Base-by-base conservation (phyloP, 2,888 invertebrate genomes). In the Cryptocheilus praepositus region DNA sequence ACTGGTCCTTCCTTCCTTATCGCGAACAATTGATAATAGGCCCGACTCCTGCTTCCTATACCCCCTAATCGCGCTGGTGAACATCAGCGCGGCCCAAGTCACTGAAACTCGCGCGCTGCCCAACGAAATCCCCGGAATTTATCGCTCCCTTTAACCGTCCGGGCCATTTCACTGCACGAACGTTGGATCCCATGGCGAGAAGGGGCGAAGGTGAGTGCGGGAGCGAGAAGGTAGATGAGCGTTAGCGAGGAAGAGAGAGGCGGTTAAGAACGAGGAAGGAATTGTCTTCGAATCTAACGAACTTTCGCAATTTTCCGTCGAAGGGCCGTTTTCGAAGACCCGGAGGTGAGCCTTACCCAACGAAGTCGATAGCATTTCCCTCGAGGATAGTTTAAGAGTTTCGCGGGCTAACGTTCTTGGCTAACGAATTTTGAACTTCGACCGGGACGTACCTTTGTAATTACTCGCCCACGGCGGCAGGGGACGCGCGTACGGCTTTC, bases 11-110 rank as follows among this genome's bases (percentile, higher is more conserved):
- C 36, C 36, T 61, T 64, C 62, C 67, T 67, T 67, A 73, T 67
- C 66, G 45, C 60, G 45, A 61, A 64, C 71, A 75, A 71, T 69
- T 64, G 74, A 68, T 75, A 71, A 66, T 71, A 71, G 74, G 64
- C 67, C 57, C 58, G 55, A 5, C 49, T 49, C 49, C 13, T 13
- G 49, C 36, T 28, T 60, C 62, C 58, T 21, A 16, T 44, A 36
- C 58, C 46, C 28, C 52, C 57, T 57, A 55, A 54, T 63, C 44
- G 5, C 53, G 55, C 22, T 45, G 58, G 36, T 45, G 28, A 68
- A 64, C 54, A 60, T 62, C 36, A 11, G 36, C 36, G 36, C 36
- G 36, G 36, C 7, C 36, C 36, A 1, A 36, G 36, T 36, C 36
- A 7, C 11, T 36, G 36, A 36, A 36, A 53, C 53, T 19, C 53